Percentiles rank a stretch among this genome's conserved stretches.
phyloP scores from a whole-genome alignment of 1,140 invertebrate species.

The Notospermus geniculatus region DNA sequence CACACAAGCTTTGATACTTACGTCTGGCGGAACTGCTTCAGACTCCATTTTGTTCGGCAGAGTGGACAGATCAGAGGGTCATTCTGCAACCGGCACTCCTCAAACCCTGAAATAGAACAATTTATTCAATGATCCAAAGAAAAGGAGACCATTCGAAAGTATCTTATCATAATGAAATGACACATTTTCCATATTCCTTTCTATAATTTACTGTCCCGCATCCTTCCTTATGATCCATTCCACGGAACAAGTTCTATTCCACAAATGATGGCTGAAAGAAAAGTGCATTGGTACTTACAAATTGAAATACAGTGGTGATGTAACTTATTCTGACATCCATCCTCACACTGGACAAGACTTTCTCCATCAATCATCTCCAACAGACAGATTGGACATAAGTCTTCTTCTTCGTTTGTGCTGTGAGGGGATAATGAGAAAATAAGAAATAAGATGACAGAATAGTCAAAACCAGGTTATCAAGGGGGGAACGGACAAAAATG shows the following conservation, averaged over 20 bases:
- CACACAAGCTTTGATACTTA: no score
- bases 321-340: conserved; percentile 56
- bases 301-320: conserved; percentile 59
- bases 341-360: conserved; percentile 55
- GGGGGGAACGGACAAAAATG: no score
- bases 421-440: not conserved
- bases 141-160: no score
- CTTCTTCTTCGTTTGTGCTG: conserved; percentile 54
- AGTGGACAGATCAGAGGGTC: conserved; percentile 57
- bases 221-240: not conserved
- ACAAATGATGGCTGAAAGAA: no score
- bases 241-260: no score
- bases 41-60: conserved; percentile 51
- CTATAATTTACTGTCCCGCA: no score
- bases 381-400: conserved; percentile 58
- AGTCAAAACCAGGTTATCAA: no score
- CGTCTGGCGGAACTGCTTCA: conserved; percentile 12
- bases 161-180: no score
- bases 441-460: no score
- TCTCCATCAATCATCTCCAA: conserved; percentile 59
- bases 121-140: not conserved
- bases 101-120: conserved; percentile 50
- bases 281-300: conserved; percentile 44
- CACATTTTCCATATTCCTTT: no score
- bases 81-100: conserved; percentile 53